Conservation (phyloP, 37 sponge, comb jelly and placozoan genomes). For the Theonella swinhoei region DNA sequence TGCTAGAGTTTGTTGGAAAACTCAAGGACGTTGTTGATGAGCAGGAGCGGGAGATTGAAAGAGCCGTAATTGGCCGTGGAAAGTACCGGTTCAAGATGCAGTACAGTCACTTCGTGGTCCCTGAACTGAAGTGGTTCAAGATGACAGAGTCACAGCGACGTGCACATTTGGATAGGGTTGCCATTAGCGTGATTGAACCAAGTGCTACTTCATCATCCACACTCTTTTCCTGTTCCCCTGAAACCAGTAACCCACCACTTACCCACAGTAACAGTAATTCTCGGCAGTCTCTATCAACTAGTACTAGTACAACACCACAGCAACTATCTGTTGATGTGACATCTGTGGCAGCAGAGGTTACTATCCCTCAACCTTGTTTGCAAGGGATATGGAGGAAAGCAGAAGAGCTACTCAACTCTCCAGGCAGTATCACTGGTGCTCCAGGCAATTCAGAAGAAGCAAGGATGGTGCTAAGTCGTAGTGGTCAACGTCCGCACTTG, state of each 20-base stretch:
- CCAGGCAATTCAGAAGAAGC: constrained; percentile 5
- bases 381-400: constrained; percentile 48
- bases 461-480: constrained; percentile 34
- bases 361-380: background rate
- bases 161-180: constrained; percentile 16
- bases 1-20: constrained; percentile 14
- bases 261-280: no score
- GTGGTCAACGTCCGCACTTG: constrained; percentile 28
- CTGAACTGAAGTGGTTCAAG: constrained; percentile 11
- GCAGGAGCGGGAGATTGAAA: constrained; percentile 33
- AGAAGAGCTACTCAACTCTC: background rate
- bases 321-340: background rate
- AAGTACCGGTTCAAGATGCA: constrained; percentile 19
- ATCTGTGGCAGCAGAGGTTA: background rate
- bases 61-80: constrained; percentile 18
- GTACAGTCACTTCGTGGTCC: background rate
- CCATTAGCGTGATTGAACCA: background rate
- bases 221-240: no score
- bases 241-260: no score
- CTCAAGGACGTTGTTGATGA: constrained; percentile 30
- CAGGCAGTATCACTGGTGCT: constrained; percentile 18
- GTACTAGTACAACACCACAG: background rate
- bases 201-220: no score
- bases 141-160: constrained; percentile 10
- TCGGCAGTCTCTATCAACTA: no score